Evolutionary conservation across 2,888 invertebrate species (phyloP).

Genomic region (Baccha elongata): DNA sequence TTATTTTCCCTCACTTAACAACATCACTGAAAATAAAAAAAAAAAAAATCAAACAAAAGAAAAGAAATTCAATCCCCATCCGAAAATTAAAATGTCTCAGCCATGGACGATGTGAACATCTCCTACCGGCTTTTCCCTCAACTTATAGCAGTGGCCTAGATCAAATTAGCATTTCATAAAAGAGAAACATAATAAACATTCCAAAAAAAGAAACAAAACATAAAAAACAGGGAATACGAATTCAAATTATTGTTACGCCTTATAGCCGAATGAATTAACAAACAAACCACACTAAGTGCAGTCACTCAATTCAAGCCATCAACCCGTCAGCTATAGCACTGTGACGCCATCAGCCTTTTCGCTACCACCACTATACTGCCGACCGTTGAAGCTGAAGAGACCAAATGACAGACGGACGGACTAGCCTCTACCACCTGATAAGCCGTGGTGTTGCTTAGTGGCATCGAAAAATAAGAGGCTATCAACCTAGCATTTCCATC

Average conservation of each 20-base stretch:
- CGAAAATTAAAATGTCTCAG: conserved; percentile 16
- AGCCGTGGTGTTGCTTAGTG: conserved; percentile 14
- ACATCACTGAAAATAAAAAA: conserved; percentile 16
- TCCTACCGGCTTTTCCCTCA: conserved; percentile 64
- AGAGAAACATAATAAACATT: conserved; percentile 52
- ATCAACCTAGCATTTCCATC: conserved; percentile 55
- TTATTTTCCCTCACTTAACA: conserved; percentile 34
- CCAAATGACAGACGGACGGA: conserved; percentile 25
- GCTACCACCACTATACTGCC: not conserved
- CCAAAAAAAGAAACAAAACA: too few relatives aligned
- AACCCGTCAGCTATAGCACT: conserved; percentile 41
- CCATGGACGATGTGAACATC: conserved; percentile 62
- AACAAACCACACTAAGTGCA: conserved; percentile 72
- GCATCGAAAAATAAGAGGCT: conserved; percentile 34
- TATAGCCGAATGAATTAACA: conserved; percentile 69
- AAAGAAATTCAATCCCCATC: conserved; percentile 27
- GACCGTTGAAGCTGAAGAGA: conserved; percentile 9
- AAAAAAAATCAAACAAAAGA: conserved; percentile 9
- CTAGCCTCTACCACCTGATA: conserved; percentile 22
- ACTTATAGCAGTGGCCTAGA: conserved; percentile 33
- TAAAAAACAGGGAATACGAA: conserved; percentile 55
- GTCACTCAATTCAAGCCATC: conserved; percentile 63
- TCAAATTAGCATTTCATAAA: conserved; percentile 72
- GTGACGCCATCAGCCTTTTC: conserved; percentile 30
- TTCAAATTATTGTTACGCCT: conserved; percentile 69